These are phyloP conservation scores for Asarcornis scutulata DNA, from an alignment of 2,113 vertebrate genomes.

Conservation along the genomic window DNA sequence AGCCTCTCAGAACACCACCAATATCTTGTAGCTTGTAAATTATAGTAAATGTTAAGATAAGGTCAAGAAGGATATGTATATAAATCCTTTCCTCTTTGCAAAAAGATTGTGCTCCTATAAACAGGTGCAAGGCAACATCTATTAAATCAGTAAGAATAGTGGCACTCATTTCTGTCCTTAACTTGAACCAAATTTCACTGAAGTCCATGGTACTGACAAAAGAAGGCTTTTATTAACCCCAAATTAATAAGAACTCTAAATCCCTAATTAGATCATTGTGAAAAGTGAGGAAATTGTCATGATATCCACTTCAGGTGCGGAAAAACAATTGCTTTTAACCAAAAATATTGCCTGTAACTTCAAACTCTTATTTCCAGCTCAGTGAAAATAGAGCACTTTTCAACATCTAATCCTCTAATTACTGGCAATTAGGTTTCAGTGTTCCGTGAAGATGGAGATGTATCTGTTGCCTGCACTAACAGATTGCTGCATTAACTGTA, in stretches of 20 bases:
- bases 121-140: background rate
- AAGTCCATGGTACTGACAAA: background rate
- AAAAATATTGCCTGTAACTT: background rate
- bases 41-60: background rate
- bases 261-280: background rate
- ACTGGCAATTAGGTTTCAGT: background rate
- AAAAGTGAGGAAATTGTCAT: background rate
- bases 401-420: background rate
- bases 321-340: background rate
- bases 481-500: background rate
- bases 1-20: background rate
- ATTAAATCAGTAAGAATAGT: background rate
- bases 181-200: background rate
- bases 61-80: background rate
- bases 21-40: background rate
- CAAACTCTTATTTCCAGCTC: background rate
- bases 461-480: background rate
- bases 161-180: background rate
- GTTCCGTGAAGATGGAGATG: background rate
- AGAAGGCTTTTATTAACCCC: background rate
- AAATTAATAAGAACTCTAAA: background rate
- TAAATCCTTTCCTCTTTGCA: background rate
- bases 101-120: background rate
- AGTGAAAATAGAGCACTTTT: background rate
- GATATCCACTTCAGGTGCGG: background rate